Evolutionary conservation across 2,888 invertebrate genomes (phyloP), one percentile per base, ranked within the genome.

Genomic region (Cantharis rustica): DNA sequence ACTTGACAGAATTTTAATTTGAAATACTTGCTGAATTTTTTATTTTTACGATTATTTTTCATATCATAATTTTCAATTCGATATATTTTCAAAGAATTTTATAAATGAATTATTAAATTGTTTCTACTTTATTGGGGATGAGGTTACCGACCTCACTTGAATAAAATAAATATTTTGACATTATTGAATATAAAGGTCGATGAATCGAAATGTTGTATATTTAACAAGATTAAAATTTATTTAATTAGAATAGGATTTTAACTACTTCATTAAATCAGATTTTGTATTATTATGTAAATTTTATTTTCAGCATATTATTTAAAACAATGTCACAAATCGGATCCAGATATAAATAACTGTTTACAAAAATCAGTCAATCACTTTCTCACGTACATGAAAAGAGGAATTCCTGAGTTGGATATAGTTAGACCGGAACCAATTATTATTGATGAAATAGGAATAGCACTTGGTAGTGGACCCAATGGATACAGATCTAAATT

Each of bases 401-500:
- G 91, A 78, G 96, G 96, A 80, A 92, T 95, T 80, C 94, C 94
- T 0, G 94, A 95, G 85, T 87, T 95, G 61, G 93, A 92, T 66
- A 90, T 94, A 68, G 90, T 90, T 83, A 91, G 93, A 89, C 93
- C 95, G 3, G 95, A 95, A 84, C 95, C 95, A 0, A 93, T 95
- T 75, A 88, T 94, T n/a, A 93, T 96, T 75, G 95, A 96, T 85
- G 95, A 96, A 87, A 91, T 96, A 76, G 93, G 95, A 47, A 93
- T 96, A 79, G 92, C 95, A 0, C 88, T 96, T 79, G 96, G 96
- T 66, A 92, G 91, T 23, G 95, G 95, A 0, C 95, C 95, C 0
- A 94, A 96, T 85, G 95, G 95, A 0, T 96, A 96, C 88, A 91
- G 93, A 69, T 95, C 95, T 1, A 92, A 93, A 63, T 96, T 96